Evolutionary conservation across 2,113 vertebrate genomes (phyloP).

Genomic region (Channa argus): DNA sequence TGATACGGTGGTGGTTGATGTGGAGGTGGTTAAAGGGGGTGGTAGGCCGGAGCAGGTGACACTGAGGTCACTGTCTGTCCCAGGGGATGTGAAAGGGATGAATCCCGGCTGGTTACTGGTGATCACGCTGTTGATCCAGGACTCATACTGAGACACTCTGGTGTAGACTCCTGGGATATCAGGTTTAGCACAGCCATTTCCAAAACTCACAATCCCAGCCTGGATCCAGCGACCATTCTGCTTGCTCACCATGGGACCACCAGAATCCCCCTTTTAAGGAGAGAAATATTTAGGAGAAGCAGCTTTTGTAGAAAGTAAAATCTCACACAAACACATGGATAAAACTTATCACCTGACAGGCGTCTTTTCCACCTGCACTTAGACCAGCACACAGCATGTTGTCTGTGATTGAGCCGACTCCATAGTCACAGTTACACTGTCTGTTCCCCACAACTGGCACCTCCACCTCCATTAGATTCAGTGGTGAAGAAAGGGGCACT

Average conservation of each 20-base stretch:
- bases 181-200: conserved; percentile 81
- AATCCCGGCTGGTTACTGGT: conserved; percentile 52
- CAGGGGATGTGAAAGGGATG: conserved; percentile 48
- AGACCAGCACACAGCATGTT: conserved; percentile 87
- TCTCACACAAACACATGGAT: not conserved
- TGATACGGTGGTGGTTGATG: not conserved
- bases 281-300: not conserved
- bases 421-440: conserved; percentile 68
- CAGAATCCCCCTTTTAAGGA: conserved; percentile 86
- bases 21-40: not conserved
- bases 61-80: conserved; percentile 60
- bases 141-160: conserved; percentile 82
- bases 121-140: conserved; percentile 81
- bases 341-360: conserved; percentile 69
- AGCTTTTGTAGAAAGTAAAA: not conserved
- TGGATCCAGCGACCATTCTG: conserved; percentile 84
- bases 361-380: conserved; percentile 76
- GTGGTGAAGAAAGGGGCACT: conserved; percentile 23
- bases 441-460: conserved; percentile 75
- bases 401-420: conserved; percentile 48
- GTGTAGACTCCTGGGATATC: conserved; percentile 88
- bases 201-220: conserved; percentile 88
- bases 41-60: conserved; percentile 21
- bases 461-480: conserved; percentile 73
- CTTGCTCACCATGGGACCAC: conserved; percentile 86